Base-by-base conservation (phyloP, 2,888 invertebrate species). In the Drosophila barbarae region DNA sequence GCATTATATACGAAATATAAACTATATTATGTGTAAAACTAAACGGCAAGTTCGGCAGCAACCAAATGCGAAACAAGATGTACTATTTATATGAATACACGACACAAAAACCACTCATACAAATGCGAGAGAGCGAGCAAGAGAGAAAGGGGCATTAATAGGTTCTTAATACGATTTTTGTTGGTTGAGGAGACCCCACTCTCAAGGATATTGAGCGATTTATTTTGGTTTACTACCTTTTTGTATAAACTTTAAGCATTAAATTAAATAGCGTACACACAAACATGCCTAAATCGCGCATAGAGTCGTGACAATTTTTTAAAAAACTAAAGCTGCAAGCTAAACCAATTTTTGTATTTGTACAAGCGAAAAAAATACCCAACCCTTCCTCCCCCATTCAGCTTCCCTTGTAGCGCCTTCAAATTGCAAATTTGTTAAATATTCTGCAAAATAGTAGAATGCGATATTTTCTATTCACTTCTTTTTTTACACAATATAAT, bases 11-110 rank as follows among this genome's bases (percentile, higher is more conserved):
- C 54, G 50, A 54, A 50, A 56, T 71, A 71, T 67, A 67, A 73
- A 72, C 78, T 81, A 81, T 80, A 82, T 82, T 72, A 84, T 78
- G 65, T 82, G 69, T 68, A 72, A 30, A 46, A 71, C 81, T 73
- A 72, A 76, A 67, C 46, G 55, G 47, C 44, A 54, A 53, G 65
- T 47, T 69, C 58, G 63, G 42, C 49, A 50, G 60, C 53, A 63
- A 54, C 65, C 65, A 52, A 69, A 38, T 47, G 67, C 69, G 30
- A 59, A 51, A 51, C 44, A 52, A 54, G 55, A 68, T 77, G 76
- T 73, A 78, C 79, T 77, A 84, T 77, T 73, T 79, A 84, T 76
- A 71, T 84, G 74, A 73, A 63, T 65, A 65, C 51, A 72, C 49
- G 66, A 51, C 26, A 36, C 13, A 26, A 61, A 47, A 41, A 49